A percentile compares a stretch with the other conserved stretches of the same genome.
Evolutionary conservation across 37 sponge, comb jelly and placozoan species (phyloP).

Genomic region (Crambe crambe): DNA sequence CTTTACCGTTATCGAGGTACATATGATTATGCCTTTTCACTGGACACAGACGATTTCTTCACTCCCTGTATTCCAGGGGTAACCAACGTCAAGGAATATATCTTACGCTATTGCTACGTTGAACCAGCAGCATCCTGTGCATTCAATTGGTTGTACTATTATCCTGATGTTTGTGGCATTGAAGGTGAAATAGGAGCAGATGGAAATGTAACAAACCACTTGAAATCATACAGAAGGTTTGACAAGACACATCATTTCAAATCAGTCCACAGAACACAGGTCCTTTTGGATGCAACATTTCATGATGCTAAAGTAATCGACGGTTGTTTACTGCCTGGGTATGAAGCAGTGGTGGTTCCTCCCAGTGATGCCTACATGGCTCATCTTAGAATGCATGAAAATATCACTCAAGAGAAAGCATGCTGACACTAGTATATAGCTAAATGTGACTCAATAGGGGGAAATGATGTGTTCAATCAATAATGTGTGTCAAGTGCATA

Average conservation of each 20-base stretch:
- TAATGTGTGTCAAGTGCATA: too few relatives aligned
- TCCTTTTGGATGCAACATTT: constrained; percentile 1
- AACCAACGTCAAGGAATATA: not conserved
- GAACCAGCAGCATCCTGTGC: constrained; percentile 1
- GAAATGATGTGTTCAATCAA: too few relatives aligned
- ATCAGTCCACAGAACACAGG: constrained; percentile 4
- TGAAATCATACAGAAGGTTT: not conserved
- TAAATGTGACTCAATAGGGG: too few relatives aligned
- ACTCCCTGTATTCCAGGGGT: not conserved
- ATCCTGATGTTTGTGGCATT: constrained; percentile 15
- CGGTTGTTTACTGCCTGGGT: not conserved
- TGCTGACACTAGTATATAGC: not conserved
- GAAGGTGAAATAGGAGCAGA: not conserved
- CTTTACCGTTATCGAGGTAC: constrained; percentile 19
- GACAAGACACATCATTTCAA: not conserved
- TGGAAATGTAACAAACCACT: not conserved
- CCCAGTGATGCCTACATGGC: constrained; percentile 1
- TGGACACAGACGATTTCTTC: constrained; percentile 30
- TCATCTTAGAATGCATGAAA: constrained; percentile 8
- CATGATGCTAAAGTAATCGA: constrained; percentile 9
- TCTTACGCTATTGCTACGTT: not conserved
- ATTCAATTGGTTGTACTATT: constrained; percentile 1
- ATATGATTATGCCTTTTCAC: constrained; percentile 2
- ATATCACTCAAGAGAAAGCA: not conserved
- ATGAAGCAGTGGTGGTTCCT: not conserved